These are phyloP conservation scores for Tylochromis polylepis DNA, from an alignment of 2,113 vertebrate species.

Conservation along the genomic window DNA sequence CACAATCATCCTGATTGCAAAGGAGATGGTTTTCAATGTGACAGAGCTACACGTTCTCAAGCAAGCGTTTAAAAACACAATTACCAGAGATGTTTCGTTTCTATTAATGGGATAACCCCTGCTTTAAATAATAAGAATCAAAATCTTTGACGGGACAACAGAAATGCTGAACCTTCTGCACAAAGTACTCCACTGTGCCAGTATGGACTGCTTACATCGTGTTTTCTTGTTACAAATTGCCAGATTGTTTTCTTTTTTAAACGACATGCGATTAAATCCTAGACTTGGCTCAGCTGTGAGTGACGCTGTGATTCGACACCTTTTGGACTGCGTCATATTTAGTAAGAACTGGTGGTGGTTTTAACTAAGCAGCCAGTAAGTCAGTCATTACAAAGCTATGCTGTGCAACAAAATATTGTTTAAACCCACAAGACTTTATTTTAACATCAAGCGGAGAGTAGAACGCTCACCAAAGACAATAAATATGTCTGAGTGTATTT, in stretches of 20 bases:
- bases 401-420: not conserved
- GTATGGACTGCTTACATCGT: not conserved
- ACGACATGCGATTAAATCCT: not conserved
- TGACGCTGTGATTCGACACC: not conserved
- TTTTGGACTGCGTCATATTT: not conserved
- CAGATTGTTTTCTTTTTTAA: not conserved
- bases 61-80: not conserved
- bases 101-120: not conserved
- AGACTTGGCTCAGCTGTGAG: not conserved
- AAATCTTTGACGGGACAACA: not conserved
- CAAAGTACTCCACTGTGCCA: accelerated
- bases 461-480: not conserved
- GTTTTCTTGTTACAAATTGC: not conserved
- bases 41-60: not conserved
- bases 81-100: not conserved
- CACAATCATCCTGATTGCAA: not conserved
- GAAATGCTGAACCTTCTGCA: not conserved
- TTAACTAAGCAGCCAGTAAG: not conserved
- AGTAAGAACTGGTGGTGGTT: not conserved
- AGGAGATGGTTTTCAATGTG: not conserved
- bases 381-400: not conserved
- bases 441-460: not conserved
- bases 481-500: not conserved
- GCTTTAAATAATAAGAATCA: not conserved
- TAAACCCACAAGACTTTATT: not conserved